Conservation (phyloP, 2,888 invertebrate genomes). For the Athalia rosae region DNA sequence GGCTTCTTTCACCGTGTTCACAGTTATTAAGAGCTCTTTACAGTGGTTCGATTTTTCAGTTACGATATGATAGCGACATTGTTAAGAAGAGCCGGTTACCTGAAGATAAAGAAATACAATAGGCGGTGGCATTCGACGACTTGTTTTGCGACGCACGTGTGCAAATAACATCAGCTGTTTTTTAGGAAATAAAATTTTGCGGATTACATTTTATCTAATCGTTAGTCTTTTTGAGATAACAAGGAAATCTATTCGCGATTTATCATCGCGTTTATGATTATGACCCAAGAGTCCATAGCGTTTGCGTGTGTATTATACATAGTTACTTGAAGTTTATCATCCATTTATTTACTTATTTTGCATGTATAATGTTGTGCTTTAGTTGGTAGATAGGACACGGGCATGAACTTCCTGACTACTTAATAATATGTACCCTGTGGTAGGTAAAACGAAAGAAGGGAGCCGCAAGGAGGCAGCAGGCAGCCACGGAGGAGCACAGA, state of each 20-base stretch:
- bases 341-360: not conserved
- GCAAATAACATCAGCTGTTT: too few relatives aligned
- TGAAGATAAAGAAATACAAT: too few relatives aligned
- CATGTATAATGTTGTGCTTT: conserved; percentile 42
- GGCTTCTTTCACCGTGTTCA: not conserved
- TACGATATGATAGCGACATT: too few relatives aligned
- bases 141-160: too few relatives aligned
- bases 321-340: not conserved
- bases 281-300: too few relatives aligned
- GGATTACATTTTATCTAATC: conserved; percentile 1
- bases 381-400: conserved; percentile 59
- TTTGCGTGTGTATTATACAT: not conserved
- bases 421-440: conserved; percentile 71
- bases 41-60: too few relatives aligned
- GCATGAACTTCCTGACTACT: conserved; percentile 72
- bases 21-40: too few relatives aligned
- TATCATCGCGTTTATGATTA: not conserved
- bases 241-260: not conserved
- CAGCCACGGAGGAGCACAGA: conserved; percentile 69
- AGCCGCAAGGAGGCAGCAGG: conserved; percentile 74
- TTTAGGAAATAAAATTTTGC: not conserved
- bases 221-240: not conserved
- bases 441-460: conserved; percentile 80
- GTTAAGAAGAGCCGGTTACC: too few relatives aligned
- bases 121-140: too few relatives aligned